phyloP scores from a whole-genome alignment of 1,140 invertebrate genomes.

The Leptoteleia sp. region DNA sequence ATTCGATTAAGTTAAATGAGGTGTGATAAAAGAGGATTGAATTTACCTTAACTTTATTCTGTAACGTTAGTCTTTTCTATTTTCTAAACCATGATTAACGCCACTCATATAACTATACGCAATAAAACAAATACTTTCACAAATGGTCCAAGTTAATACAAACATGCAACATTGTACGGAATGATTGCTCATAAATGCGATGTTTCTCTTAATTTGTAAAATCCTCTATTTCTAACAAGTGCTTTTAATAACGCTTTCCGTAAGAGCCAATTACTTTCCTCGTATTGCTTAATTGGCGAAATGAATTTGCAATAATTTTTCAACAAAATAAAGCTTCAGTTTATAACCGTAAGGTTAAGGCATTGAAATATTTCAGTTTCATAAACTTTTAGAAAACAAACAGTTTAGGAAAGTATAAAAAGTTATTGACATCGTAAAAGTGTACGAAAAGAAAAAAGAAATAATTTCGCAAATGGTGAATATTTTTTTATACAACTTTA shows the following conservation, averaged over 20 bases:
- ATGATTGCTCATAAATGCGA: constrained; percentile 20
- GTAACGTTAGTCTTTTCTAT: constrained; percentile 29
- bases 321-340: constrained; percentile 25
- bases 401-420: constrained; percentile 40
- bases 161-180: constrained; percentile 40
- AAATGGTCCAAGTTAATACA: constrained; percentile 18
- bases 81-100: constrained; percentile 13
- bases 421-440: constrained; percentile 29
- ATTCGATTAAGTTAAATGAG: constrained; percentile 24
- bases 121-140: constrained; percentile 9
- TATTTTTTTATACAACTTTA: constrained; percentile 18
- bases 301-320: constrained; percentile 24
- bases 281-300: constrained; percentile 4
- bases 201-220: constrained; percentile 1
- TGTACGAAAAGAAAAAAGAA: constrained; percentile 26
- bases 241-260: constrained; percentile 12
- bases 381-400: constrained; percentile 32
- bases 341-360: constrained; percentile 9
- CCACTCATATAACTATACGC: constrained; percentile 8
- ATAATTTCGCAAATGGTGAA: constrained; percentile 15
- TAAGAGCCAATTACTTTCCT: not conserved
- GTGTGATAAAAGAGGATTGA: constrained; percentile 23
- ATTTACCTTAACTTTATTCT: constrained; percentile 41
- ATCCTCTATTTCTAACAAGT: constrained; percentile 10
- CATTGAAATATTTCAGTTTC: constrained; percentile 15